These are phyloP conservation scores for Drosophila jambulina DNA, from an alignment of 1,140 invertebrate genomes.

Conservation along the genomic window DNA sequence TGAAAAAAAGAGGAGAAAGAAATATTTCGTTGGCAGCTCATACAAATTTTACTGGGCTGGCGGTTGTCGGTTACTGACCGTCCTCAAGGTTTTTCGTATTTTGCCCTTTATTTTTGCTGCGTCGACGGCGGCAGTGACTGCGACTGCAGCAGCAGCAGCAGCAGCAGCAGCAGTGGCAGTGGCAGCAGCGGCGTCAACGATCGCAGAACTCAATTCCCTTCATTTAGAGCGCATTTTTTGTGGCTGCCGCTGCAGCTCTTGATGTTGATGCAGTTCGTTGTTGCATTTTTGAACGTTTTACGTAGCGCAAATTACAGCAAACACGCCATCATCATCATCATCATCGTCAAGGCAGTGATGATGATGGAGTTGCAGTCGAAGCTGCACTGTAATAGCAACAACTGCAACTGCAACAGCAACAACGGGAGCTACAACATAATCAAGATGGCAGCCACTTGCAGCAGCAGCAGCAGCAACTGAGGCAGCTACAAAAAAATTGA, in stretches of 20 bases:
- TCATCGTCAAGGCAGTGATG: slow-evolving; percentile 48
- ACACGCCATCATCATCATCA: slow-evolving; percentile 77
- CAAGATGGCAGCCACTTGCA: slow-evolving; percentile 81
- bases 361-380: slow-evolving; percentile 50
- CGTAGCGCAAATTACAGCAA: slow-evolving; percentile 84
- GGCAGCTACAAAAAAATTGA: slow-evolving; percentile 71
- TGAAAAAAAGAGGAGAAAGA: slow-evolving; percentile 40
- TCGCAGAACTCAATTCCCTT: slow-evolving; percentile 82
- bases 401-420: slow-evolving; percentile 53
- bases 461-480: slow-evolving; percentile 31
- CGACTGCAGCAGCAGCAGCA: slow-evolving; percentile 13
- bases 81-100: slow-evolving; percentile 85
- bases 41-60: slow-evolving; percentile 83
- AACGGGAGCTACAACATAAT: slow-evolving; percentile 77
- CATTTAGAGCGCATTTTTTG: slow-evolving; percentile 80
- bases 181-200: slow-evolving; percentile 69
- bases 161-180: slow-evolving; percentile 11
- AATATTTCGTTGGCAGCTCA: slow-evolving; percentile 77
- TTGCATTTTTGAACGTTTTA: slow-evolving; percentile 83
- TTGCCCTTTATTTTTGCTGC: slow-evolving; percentile 75
- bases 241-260: slow-evolving; percentile 39
- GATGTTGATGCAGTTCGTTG: slow-evolving; percentile 69
- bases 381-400: slow-evolving; percentile 57
- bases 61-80: slow-evolving; percentile 85
- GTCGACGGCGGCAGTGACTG: slow-evolving; percentile 31